Conservation (phyloP, 2,797 vertebrate species). For the Natrix natrix region DNA sequence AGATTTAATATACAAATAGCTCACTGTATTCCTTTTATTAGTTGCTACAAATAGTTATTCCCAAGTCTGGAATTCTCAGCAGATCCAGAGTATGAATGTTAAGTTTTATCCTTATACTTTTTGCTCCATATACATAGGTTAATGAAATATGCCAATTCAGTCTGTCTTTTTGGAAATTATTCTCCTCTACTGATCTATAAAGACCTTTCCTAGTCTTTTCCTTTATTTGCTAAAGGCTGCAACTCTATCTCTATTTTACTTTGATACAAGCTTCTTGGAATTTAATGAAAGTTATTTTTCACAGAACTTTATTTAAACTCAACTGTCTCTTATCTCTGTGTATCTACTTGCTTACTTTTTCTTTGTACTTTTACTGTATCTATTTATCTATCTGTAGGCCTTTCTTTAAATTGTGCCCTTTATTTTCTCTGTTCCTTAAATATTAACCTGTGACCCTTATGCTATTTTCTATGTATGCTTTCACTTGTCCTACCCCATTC, state of each 20-base stretch:
- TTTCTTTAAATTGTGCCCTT: neutral
- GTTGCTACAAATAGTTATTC: neutral
- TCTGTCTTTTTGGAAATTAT: neutral
- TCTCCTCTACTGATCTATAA: neutral
- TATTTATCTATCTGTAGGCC: neutral
- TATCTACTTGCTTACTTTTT: neutral
- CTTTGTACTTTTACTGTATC: neutral
- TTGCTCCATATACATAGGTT: neutral
- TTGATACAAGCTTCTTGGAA: neutral
- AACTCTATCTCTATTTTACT: neutral
- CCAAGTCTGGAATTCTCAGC: neutral
- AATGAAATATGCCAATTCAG: neutral
- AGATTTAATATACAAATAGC: neutral
- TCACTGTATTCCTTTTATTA: neutral
- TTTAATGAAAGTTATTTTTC: neutral
- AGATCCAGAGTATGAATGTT: neutral
- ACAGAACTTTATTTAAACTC: neutral
- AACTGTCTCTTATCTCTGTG: neutral
- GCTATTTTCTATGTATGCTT: neutral
- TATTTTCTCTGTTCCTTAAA: neutral
- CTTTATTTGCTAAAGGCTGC: neutral
- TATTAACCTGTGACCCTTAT: neutral
- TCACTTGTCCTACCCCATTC: neutral
- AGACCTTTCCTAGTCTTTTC: neutral
- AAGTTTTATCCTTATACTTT: neutral